Evolutionary conservation across 2,888 invertebrate genomes (phyloP).

Genomic region (Tridacna gigas): DNA sequence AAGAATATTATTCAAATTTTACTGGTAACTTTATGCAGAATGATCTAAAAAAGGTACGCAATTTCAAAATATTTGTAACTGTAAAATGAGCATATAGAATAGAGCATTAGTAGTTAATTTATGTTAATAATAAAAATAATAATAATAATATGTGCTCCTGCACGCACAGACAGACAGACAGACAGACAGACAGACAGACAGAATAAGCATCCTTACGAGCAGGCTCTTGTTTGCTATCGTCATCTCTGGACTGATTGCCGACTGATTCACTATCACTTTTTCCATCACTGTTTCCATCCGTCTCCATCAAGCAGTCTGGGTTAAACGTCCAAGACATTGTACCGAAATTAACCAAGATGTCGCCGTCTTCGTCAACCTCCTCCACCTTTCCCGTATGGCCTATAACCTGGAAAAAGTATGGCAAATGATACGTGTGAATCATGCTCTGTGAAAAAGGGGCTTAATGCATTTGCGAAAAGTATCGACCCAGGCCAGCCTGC

Average conservation of each 20-base stretch:
- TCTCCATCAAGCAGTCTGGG: conserved; percentile 57
- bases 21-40: no score
- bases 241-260: background rate
- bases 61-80: no score
- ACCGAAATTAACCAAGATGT: conserved; percentile 63
- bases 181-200: no score
- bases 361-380: conserved; percentile 64
- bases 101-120: no score
- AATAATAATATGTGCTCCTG: background rate
- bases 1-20: no score
- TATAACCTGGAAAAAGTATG: conserved; percentile 51
- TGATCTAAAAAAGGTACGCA: no score
- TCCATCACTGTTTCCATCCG: conserved; percentile 30
- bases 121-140: background rate
- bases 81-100: no score
- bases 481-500: no score
- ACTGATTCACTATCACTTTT: background rate
- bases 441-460: no score
- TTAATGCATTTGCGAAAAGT: no score
- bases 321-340: conserved; percentile 57
- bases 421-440: background rate
- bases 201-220: no score
- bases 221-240: background rate
- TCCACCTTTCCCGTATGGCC: conserved; percentile 62
- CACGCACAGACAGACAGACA: no score